A percentile compares a stretch with the other conserved stretches of the same genome.
Conservation (phyloP, 2,797 vertebrate genomes). For the Craterocephalus amniculus region DNA sequence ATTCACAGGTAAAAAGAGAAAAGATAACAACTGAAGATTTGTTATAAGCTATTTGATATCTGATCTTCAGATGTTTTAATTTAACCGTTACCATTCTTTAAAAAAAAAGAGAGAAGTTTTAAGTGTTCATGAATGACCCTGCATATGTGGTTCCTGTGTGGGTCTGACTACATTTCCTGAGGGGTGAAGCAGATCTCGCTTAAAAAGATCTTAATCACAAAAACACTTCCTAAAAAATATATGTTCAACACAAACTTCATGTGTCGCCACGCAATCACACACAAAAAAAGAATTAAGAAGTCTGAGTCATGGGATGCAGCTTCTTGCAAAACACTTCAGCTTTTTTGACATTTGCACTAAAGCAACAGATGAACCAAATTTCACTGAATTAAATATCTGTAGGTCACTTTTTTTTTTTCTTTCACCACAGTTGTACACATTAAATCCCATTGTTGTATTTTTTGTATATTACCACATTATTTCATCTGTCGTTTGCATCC, state of each 20-base stretch:
- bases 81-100: no score
- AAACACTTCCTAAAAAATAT: constrained; percentile 16
- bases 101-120: not conserved
- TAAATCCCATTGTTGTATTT: not conserved
- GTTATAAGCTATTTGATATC: not conserved
- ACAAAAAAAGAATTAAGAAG: not conserved
- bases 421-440: not conserved
- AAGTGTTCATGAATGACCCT: not conserved
- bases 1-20: not conserved
- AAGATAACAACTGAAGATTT: no score
- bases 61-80: not conserved
- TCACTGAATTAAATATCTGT: not conserved
- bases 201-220: constrained; percentile 4
- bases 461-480: not conserved
- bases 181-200: not conserved
- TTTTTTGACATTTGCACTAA: not conserved
- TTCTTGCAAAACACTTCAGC: not conserved
- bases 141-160: not conserved
- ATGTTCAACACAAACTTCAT: not conserved
- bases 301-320: not conserved
- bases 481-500: not conserved
- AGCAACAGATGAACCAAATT: not conserved
- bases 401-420: not conserved
- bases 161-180: not conserved
- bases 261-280: no score